phyloP scores from a whole-genome alignment of 2,113 vertebrate genomes.

The Azemiops feae region DNA sequence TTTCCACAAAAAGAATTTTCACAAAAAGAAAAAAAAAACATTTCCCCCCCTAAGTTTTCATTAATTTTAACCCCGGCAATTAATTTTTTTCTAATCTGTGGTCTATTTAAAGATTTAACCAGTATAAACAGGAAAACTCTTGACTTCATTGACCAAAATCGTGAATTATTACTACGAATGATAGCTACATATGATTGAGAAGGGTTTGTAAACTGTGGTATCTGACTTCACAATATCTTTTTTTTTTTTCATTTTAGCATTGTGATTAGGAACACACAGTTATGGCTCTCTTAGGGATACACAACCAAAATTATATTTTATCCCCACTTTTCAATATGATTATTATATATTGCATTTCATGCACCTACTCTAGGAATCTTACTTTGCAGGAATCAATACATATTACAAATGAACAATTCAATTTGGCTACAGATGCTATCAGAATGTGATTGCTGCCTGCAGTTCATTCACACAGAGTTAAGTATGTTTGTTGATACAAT shows the following conservation, averaged over 20 bases:
- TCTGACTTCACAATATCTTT: not conserved
- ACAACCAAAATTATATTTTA: not conserved
- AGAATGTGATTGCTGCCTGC: not conserved
- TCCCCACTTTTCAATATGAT: not conserved
- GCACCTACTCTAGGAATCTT: not conserved
- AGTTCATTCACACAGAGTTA: slow-evolving; percentile 4
- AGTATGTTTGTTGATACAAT: slow-evolving; percentile 23
- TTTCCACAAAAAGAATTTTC: not conserved
- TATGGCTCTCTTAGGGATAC: not conserved
- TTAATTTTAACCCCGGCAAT: not conserved
- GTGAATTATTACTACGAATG: not conserved
- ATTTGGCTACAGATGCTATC: not conserved
- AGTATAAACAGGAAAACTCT: not conserved
- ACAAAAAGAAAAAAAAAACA: not conserved
- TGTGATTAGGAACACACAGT: not conserved
- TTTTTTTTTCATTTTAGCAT: not conserved
- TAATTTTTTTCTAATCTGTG: not conserved
- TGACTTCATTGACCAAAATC: not conserved
- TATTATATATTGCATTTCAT: not conserved
- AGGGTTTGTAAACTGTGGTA: not conserved
- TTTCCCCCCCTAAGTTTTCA: not conserved
- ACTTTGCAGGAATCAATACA: not conserved
- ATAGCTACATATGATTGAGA: not conserved
- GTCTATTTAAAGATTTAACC: not conserved
- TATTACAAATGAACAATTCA: slow-evolving; percentile 7